These are phyloP conservation scores for Tachycineta bicolor DNA, from an alignment of 2,113 vertebrate species.

Conservation along the genomic window DNA sequence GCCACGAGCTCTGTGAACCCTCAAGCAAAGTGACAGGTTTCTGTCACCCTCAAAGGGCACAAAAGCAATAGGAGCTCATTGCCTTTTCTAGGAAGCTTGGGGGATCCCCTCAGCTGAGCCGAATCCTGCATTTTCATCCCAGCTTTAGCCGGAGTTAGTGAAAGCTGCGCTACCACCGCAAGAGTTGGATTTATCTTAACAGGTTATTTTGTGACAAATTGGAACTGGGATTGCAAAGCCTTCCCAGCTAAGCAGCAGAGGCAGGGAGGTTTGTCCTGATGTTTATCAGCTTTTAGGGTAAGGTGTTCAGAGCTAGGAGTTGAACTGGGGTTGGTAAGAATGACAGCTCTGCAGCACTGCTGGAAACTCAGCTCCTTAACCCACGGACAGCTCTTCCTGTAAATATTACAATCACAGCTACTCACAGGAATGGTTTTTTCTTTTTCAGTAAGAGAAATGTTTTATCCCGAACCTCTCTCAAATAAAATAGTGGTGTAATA, in stretches of 20 bases:
- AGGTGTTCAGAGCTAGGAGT: background rate
- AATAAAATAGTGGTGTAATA: background rate
- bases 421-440: background rate
- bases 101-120: background rate
- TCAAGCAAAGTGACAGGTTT: background rate
- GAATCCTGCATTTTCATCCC: background rate
- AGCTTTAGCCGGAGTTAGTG: accelerated
- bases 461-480: background rate
- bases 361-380: background rate
- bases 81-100: background rate
- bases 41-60: background rate
- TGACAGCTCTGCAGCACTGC: background rate
- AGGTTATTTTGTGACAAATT: constrained; percentile 31
- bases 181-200: background rate
- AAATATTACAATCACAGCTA: background rate
- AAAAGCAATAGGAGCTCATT: background rate
- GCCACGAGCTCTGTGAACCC: background rate
- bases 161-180: background rate
- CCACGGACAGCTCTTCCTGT: background rate
- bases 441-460: background rate
- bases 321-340: background rate
- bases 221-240: background rate
- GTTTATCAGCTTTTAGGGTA: background rate
- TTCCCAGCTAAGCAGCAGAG: background rate
- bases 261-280: constrained; percentile 15